Percentiles rank a stretch among this genome's conserved stretches.
These are phyloP conservation scores for Papilio helenus DNA, from an alignment of 1,140 invertebrate species.

Conservation along the genomic window DNA sequence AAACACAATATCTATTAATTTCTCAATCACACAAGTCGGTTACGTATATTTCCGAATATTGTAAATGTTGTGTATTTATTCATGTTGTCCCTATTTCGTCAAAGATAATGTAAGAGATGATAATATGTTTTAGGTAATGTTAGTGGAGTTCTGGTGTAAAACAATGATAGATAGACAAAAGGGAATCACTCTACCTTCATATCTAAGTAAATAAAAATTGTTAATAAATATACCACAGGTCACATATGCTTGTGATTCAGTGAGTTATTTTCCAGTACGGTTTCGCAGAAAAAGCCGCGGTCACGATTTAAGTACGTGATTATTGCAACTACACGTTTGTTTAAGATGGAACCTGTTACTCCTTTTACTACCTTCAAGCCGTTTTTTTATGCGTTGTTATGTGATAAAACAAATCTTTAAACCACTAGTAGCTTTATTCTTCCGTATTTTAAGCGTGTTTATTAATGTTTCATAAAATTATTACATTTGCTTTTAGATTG, in stretches of 20 bases:
- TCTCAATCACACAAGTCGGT: too few relatives aligned
- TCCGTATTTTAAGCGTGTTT: neutral
- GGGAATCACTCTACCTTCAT: neutral
- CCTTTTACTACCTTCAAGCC: slow-evolving; percentile 8
- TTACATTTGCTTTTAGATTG: neutral
- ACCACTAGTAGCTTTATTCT: neutral
- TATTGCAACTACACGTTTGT: neutral
- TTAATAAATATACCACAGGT: slow-evolving; percentile 16
- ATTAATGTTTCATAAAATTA: neutral
- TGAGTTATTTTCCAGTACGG: slow-evolving; percentile 20
- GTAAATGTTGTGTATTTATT: too few relatives aligned
- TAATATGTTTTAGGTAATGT: too few relatives aligned
- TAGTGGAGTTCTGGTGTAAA: neutral
- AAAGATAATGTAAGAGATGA: too few relatives aligned
- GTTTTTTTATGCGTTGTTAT: neutral
- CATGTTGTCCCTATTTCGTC: too few relatives aligned
- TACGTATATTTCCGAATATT: too few relatives aligned
- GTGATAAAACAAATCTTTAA: neutral
- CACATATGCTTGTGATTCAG: slow-evolving; percentile 8
- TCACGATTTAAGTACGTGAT: slow-evolving; percentile 20
- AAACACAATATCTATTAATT: too few relatives aligned
- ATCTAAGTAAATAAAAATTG: neutral
- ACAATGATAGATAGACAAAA: neutral
- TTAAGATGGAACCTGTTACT: slow-evolving; percentile 14
- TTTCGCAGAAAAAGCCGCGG: neutral